Conservation (phyloP, 2,113 vertebrate species). For the Fulmarus glacialis region DNA sequence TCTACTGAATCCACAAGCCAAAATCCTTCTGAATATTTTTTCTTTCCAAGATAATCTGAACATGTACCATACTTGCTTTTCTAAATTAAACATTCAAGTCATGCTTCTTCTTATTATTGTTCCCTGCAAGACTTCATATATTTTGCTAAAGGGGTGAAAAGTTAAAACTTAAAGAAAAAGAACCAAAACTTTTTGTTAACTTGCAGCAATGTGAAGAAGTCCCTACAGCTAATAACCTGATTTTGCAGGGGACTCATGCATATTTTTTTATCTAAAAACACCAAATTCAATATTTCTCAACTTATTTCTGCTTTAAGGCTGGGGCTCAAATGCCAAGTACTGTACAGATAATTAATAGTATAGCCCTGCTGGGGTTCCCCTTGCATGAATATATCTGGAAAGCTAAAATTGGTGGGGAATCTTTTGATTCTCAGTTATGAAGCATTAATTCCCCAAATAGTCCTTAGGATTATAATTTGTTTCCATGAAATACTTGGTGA, state of each 20-base stretch:
- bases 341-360: background rate
- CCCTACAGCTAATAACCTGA: background rate
- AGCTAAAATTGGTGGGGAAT: background rate
- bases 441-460: background rate
- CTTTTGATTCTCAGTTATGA: background rate
- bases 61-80: background rate
- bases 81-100: background rate
- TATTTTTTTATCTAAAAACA: background rate
- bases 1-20: background rate
- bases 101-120: background rate
- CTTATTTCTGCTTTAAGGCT: background rate
- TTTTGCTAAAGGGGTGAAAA: background rate
- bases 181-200: background rate
- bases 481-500: background rate
- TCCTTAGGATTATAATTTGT: background rate
- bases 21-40: background rate
- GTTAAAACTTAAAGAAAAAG: background rate
- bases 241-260: background rate
- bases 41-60: background rate
- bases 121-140: background rate
- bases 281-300: background rate
- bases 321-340: background rate
- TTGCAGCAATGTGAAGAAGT: background rate
- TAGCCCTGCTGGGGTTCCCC: background rate
- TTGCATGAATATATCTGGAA: background rate